Evolutionary conservation across 2,888 invertebrate species (phyloP), one percentile per base, ranked within the genome.

Genomic region (Zele albiditarsus): DNA sequence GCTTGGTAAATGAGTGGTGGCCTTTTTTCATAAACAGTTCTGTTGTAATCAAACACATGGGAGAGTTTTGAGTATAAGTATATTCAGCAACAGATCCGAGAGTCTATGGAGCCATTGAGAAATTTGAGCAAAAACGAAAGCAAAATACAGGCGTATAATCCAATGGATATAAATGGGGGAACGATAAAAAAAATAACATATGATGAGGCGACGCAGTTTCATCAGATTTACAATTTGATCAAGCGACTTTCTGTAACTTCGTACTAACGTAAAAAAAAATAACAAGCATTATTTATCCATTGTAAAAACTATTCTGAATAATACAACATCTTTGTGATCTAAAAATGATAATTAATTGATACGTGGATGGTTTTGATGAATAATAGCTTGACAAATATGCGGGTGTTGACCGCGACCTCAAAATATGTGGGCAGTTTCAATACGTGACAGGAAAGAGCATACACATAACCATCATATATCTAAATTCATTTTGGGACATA

Each of bases 361-460:
- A 46, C 20, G 38, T 63, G 33, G 20, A 42, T 10, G 3, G 8
- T 27, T 33, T 12, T 49, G 49, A 72, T 14, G n/a, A 53, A 73
- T 23, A 27, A 5, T 12, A 68, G 27, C n/a, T 69, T 66, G 66
- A 23, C 25, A 42, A 74, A 71, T 77, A 78, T 78, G 78, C 75
- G 79, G 77, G 60, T 25, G 79, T 75, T 75, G 79, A 74, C 73
- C 58, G 76, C 57, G 75, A 78, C 77, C 57, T 72, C 49, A 33
- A 49, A 28, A 16, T 49, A 49, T 65, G 46, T 77, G 74, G 67
- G 78, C 72, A 76, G 73, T 72, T 75, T 67, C 69, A 71, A 77
- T 79, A 78, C 76, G 76, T 78, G 78, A 79, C 79, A 53, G 67
- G 78, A 75, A 79, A 78, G 75, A 73, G 68, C 49, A 23, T 38